Base-by-base conservation (phyloP, 2,888 invertebrate genomes). In the Lasioglossum villosulum region DNA sequence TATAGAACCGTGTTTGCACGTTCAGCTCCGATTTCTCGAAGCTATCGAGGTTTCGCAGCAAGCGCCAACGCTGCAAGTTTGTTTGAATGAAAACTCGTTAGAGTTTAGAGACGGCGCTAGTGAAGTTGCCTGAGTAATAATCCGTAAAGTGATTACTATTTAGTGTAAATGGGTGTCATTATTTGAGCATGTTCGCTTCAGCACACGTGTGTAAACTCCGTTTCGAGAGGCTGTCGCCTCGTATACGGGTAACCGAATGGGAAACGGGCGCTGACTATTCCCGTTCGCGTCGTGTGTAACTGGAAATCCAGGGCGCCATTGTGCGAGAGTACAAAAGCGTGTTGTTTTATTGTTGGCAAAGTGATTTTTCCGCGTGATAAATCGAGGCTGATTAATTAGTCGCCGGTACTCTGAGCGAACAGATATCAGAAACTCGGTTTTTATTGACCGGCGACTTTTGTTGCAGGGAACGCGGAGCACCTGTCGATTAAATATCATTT, bases 21-120 rank as follows among this genome's bases (percentile, higher is more conserved):
- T 19, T 14, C 27, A 27, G 27, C 14, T 27, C 27, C 14, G 59
- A 30, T 59, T 59, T 27, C 66, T 14, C 66, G 34, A 6, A 66
- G 19, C 30, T 27, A 19, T 63, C 63, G 63, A 27, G 30, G 30
- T 27, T 8, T 8, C 27, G 59, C 27, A 27, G 27, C 27, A 16
- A 16, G 19, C 16, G 6, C 27, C 2, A 30, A 30, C 27, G 30
- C 30, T 16, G 63, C 27, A 30, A 63, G 63, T 63, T 63, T 19
- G 66, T 66, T 66, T 66, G 30, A 34, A 34, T 66, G 66, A 34
- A 66, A 66, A 66, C 66, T 66, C 66, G 66, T 66, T 66, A 66
- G 34, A 66, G 66, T 30, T 30, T 4, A 34, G 34, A 30, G 66
- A 34, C 66, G 66, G 34, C 19, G 66, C 66, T 19, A 6, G 66